Base-by-base conservation (phyloP, 1,140 invertebrate species). In the Ganaspis sp. region DNA sequence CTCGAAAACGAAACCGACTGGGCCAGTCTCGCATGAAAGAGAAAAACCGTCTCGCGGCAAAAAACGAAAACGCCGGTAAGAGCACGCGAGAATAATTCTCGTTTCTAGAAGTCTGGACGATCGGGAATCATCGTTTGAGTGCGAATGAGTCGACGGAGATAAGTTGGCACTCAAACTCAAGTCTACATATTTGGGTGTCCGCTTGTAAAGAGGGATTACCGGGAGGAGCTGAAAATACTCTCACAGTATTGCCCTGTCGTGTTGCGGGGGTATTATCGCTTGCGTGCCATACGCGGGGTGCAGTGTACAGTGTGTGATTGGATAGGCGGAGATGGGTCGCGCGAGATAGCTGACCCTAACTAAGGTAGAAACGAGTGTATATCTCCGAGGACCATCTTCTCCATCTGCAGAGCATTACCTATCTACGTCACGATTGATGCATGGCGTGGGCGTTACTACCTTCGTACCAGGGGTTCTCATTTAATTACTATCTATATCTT, bases 281-380 rank as follows among this genome's bases (percentile, higher is more conserved):
- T 87, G 84, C 86, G 84, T 87, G 84, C 81, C 78, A 85, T 85
- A 58, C 81, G 82, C 82, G 83, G 81, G 75, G 82, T 83, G 81
- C 78, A 77, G 8, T 89, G n/a, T n/a, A n/a, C n/a, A 45, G 88
- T 89, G 86, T 91, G 90, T 90, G 89, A 91, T 91, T 91, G 89
- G 89, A 90, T 90, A 90, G 89, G 88, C 90, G 90, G 89, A 90
- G 90, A 90, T 91, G 89, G 89, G 89, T 90, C 90, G 90, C 89
- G 84, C 86, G 84, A 90, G 89, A 91, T 91, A 91, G 87, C 87
- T 90, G 89, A 91, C 89, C 90, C 89, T 89, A 87, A 88, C 87
- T 87, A 86, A 86, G 81, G 84, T 88, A 84, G 85, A 84, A 85
- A 83, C 81, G 74, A 83, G 83, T 84, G 79, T 89, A 88, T 90